Conservation (phyloP, 1,140 invertebrate genomes). For the Drosophila ohnishii region DNA sequence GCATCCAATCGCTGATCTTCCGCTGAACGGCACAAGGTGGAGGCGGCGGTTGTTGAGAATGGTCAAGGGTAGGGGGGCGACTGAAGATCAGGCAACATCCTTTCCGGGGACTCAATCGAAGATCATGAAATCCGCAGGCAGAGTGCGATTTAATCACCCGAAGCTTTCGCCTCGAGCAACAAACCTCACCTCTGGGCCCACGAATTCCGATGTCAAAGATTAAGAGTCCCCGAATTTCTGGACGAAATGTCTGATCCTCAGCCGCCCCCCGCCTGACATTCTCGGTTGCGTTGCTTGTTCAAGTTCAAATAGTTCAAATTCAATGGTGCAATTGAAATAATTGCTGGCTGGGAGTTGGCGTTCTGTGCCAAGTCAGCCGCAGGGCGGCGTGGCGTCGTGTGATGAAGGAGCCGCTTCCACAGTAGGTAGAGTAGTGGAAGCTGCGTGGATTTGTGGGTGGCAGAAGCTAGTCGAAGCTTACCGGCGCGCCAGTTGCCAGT, state of each 20-base stretch:
- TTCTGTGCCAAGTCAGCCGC: constrained; percentile 66
- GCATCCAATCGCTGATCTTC: constrained; percentile 14
- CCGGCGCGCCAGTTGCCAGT: constrained; percentile 49
- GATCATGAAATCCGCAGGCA: not conserved
- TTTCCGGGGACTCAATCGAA: not conserved
- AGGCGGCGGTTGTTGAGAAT: constrained; percentile 47
- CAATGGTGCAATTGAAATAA: constrained; percentile 11
- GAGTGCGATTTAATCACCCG: not conserved
- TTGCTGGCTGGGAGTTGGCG: constrained; percentile 34
- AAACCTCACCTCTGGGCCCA: not conserved
- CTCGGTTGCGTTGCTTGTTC: constrained; percentile 15
- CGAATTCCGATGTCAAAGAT: not conserved
- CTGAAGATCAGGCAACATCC: constrained; percentile 43
- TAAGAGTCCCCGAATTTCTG: constrained; percentile 12
- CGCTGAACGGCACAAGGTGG: constrained; percentile 40
- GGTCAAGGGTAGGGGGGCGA: not conserved
- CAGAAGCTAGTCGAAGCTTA: constrained; percentile 52
- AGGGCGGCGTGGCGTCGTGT: constrained; percentile 42
- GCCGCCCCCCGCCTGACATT: constrained; percentile 3
- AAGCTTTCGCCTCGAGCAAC: constrained; percentile 23
- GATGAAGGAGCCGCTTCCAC: constrained; percentile 16
- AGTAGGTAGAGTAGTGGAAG: constrained; percentile 1
- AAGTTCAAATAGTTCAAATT: constrained; percentile 9
- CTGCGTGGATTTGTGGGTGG: constrained; percentile 13
- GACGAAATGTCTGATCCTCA: constrained; percentile 51